Percentiles rank a stretch among this genome's conserved stretches.
These are phyloP conservation scores for Chrysolina oricalcia DNA, from an alignment of 2,888 invertebrate genomes.

Conservation along the genomic window DNA sequence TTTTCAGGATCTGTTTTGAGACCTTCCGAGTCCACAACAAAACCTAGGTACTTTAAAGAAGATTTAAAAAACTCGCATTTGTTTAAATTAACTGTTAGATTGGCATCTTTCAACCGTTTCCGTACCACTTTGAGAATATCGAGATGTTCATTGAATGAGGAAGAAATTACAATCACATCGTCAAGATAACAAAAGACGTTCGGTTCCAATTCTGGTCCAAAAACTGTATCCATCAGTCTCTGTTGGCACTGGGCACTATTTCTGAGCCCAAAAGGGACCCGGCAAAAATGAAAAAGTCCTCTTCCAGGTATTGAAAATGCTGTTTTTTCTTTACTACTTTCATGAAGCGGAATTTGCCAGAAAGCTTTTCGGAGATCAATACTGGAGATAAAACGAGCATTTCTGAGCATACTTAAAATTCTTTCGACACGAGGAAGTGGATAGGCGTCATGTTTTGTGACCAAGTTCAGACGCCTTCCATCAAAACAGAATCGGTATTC, in stretches of 20 bases:
- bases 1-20: no score
- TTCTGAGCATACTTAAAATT: slow-evolving; percentile 21
- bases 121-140: no score
- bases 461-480: slow-evolving; percentile 10
- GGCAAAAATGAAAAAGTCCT: not conserved
- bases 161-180: no score
- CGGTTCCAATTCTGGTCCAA: slow-evolving; percentile 43
- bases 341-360: slow-evolving; percentile 22
- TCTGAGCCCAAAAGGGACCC: slow-evolving; percentile 33
- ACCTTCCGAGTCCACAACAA: no score
- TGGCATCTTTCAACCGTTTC: no score
- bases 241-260: slow-evolving; percentile 41
- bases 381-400: no score
- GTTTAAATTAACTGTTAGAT: no score
- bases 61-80: no score
- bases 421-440: slow-evolving; percentile 17
- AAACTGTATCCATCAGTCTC: slow-evolving; percentile 37
- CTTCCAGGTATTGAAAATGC: slow-evolving; percentile 12
- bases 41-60: no score
- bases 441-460: slow-evolving; percentile 14
- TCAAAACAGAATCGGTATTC: slow-evolving; percentile 21
- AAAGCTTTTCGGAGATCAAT: no score
- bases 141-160: no score
- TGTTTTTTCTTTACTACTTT: slow-evolving; percentile 21
- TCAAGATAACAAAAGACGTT: slow-evolving; percentile 13